phyloP scores from a whole-genome alignment of 2,113 vertebrate genomes.

The Serilophus lunatus region DNA sequence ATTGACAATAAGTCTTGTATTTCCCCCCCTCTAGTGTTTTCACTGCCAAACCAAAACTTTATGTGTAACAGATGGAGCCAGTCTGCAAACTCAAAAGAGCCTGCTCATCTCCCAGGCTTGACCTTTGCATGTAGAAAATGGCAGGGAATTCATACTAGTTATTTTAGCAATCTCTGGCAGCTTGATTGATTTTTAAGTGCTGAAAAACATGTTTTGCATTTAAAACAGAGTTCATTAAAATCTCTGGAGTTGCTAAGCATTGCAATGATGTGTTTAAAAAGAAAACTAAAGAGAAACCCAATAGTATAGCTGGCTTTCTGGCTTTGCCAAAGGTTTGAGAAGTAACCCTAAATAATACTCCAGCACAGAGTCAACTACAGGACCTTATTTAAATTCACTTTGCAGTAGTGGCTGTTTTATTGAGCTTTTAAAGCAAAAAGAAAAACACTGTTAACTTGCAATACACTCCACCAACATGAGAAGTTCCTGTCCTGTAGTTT shows the following conservation, averaged over 20 bases:
- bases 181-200: constrained; percentile 3
- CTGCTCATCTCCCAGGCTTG: constrained; percentile 32
- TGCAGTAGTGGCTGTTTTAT: not conserved
- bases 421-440: not conserved
- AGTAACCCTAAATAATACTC: not conserved
- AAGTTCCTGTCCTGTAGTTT: not conserved
- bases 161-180: constrained; percentile 9
- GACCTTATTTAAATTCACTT: not conserved
- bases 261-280: not conserved
- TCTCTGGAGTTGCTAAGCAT: not conserved
- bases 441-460: not conserved
- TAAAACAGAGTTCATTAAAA: not conserved
- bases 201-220: constrained; percentile 45
- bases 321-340: not conserved
- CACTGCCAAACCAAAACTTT: constrained; percentile 29
- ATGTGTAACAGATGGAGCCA: constrained; percentile 35
- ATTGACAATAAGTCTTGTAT: not conserved
- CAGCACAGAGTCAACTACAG: not conserved
- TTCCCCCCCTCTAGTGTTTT: not conserved
- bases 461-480: not conserved
- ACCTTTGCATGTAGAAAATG: constrained; percentile 20
- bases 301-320: not conserved
- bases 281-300: not conserved
- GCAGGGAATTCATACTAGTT: not conserved
- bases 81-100: constrained; percentile 9